Evolutionary conservation across 35 echinoderm and acorn worm species (phyloP), one percentile per base, ranked within the genome.

Genomic region (Heliocidaris tuberculata): DNA sequence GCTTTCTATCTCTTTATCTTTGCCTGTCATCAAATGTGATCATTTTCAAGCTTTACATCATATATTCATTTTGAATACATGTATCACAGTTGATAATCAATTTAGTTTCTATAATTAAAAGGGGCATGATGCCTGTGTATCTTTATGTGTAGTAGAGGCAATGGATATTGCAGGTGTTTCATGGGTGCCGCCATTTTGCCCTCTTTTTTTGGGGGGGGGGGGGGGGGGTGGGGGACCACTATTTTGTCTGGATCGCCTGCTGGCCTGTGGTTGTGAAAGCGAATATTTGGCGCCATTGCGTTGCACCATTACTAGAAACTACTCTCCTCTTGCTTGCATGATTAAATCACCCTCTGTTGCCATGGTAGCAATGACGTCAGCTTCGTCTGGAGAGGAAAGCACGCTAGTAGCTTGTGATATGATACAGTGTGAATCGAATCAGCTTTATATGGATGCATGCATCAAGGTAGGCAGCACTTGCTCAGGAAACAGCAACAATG

Each of bases 261-360:
- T 78, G 65, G 7, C 65, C 27, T n/a, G 8, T 78, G 65, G 65
- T 7, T 78, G 65, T 24, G 65, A n/a, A 78, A 78, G 65, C 21
- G 15, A 27, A n/a, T 78, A 3, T n/a, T 2, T 78, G 65, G 65
- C 65, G 65, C 65, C 65, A 78, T 78, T 78, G 65, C 21, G 27
- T n/a, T 78, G 65, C 31, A n/a, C 87, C 87, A 21, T 48, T 89
- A 48, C 32, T 13, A 9, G 24, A 49, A 92, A 92, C 24, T n/a
- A 48, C 91, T 93, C 91, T 50, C 11, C 50, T 93, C 50, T 93
- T 11, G 91, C 91, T 93, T 93, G 91, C 91, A 93, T 93, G 91
- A 93, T 93, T 93, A 59, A 93, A 93, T 93, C 91, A 93, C 13
- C 50, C 48, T 52, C 91, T 59, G 91, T 93, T 93, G 91, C 91